Evolutionary conservation across 2,113 vertebrate species (phyloP).

Genomic region (Falcunculus frontatus): DNA sequence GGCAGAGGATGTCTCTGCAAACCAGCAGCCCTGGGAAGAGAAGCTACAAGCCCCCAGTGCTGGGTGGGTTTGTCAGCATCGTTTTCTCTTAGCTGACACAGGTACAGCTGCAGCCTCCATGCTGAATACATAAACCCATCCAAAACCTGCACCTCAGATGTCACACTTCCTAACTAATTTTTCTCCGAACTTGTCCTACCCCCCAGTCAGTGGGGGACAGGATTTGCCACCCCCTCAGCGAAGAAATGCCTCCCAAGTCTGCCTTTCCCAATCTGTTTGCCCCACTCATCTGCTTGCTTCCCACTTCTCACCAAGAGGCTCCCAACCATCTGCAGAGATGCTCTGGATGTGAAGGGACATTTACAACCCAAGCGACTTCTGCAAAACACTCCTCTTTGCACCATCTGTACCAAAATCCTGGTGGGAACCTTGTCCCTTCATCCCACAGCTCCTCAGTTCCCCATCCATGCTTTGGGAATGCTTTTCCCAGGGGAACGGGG

Average conservation of each 20-base stretch:
- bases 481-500: not conserved
- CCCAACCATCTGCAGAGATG: not conserved
- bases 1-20: not conserved
- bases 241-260: not conserved
- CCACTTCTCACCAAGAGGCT: not conserved
- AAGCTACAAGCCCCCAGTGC: not conserved
- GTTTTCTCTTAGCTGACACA: not conserved
- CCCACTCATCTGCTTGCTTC: not conserved
- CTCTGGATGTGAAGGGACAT: not conserved
- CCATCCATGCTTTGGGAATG: rapidly evolving
- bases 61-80: not conserved
- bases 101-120: not conserved
- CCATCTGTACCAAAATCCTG: rapidly evolving
- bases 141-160: not conserved
- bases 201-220: rapidly evolving
- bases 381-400: not conserved
- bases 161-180: not conserved
- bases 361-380: not conserved
- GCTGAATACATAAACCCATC: not conserved
- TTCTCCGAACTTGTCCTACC: not conserved
- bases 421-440: not conserved
- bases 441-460: not conserved
- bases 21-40: not conserved
- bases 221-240: not conserved
- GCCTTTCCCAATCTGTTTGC: not conserved